Base-by-base conservation (phyloP, 2,113 vertebrate genomes). In the Mugil cephalus region DNA sequence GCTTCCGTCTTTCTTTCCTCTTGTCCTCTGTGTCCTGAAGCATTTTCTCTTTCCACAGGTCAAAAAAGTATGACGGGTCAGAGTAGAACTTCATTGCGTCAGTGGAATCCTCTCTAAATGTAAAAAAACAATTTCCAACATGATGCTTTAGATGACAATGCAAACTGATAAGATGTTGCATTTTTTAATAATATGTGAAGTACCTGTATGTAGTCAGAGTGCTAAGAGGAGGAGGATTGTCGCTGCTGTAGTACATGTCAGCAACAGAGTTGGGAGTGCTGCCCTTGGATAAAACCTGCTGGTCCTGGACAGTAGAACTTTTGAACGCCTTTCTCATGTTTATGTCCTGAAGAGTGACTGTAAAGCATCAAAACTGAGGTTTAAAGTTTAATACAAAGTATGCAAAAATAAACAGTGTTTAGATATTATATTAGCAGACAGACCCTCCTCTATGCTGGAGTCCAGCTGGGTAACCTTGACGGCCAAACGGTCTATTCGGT, bases 11-110 rank as follows among this genome's bases (percentile, higher is more conserved):
- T 81, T 97, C 97, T 88, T 96, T 98, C 69, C 96, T 94, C 82
- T 98, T 99, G 43, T 98, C 95, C 89, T 99, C 97, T 1, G 97
- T 99, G 92, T 98, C 98, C 85, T 97, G 97, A 45, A 99, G 93
- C 97, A 99, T 99, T 91, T 97, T 99, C 88, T 99, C 96, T 90
- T 96, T 99, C 98, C 98, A 99, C 77, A 99, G 93, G 86, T 98
- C 95, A 88, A 99, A 99, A 91, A 99, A 99, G 92, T 98, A 99
- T 0, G 97, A 98, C 5, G 97, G 97, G 91, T 99, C 96, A 0
- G 97, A 98, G 87, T 99, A 98, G 89, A 98, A 98, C 66, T 95
- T 97, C 88, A 98, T 93, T 7, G 96, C 97, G 6, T 98, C 97
- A 47, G 94, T 94, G 58, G 94, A 95, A 86, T 98, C 97, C 90